Conservation (phyloP, 2,888 invertebrate genomes). For the Dolichopus griseipennis region DNA sequence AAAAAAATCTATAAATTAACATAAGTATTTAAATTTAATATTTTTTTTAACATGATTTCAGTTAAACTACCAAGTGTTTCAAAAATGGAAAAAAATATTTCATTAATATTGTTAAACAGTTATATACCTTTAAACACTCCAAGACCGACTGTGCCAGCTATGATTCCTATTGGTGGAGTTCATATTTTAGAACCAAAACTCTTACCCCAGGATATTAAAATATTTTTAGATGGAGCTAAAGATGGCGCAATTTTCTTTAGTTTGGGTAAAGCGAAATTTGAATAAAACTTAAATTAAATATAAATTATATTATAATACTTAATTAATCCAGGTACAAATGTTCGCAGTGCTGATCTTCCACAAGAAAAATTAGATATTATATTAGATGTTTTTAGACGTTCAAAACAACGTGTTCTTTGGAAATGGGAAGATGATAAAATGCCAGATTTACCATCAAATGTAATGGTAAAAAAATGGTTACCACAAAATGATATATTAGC, state of each 20-base stretch:
- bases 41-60: constrained; percentile 21
- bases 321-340: constrained; percentile 38
- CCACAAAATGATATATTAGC: constrained; percentile 48
- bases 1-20: too few species aligned
- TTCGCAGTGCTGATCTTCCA: constrained; percentile 43
- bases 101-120: constrained; percentile 45
- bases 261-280: constrained; percentile 30
- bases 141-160: constrained; percentile 41
- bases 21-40: too few species aligned
- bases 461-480: constrained; percentile 46
- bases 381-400: constrained; percentile 40
- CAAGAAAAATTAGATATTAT: constrained; percentile 37
- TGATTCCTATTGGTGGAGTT: constrained; percentile 49
- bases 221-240: constrained; percentile 41
- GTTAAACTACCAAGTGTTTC: constrained; percentile 38
- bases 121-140: constrained; percentile 44
- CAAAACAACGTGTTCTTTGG: constrained; percentile 47
- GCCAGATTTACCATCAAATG: constrained; percentile 40
- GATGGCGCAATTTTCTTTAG: constrained; percentile 47
- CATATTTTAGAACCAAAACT: constrained; percentile 45
- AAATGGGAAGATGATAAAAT: constrained; percentile 45
- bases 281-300: too few species aligned
- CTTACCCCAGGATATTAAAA: constrained; percentile 37
- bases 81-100: constrained; percentile 44
- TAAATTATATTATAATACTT: background rate